Conservation (phyloP, 1,140 invertebrate species). For the Formica exsecta region DNA sequence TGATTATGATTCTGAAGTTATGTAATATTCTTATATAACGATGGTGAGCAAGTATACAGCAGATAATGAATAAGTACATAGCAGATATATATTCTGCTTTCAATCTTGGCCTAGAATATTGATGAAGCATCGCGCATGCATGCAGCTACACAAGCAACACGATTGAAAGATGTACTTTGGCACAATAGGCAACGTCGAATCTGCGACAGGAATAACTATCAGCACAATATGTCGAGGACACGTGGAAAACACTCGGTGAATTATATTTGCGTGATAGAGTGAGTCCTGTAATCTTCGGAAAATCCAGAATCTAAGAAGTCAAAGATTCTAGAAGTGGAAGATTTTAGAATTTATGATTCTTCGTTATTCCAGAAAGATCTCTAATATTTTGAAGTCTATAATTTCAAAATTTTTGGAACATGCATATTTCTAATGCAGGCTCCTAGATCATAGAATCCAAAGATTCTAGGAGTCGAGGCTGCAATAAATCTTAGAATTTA, state of each 20-base stretch:
- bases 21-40: slow-evolving; percentile 1
- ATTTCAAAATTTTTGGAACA: background rate
- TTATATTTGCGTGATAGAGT: slow-evolving; percentile 19
- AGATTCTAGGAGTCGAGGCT: background rate
- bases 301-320: background rate
- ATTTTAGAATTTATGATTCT: background rate
- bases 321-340: background rate
- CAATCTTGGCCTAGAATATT: slow-evolving; percentile 35
- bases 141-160: slow-evolving; percentile 50
- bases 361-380: background rate
- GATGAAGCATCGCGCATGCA: slow-evolving; percentile 50
- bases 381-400: slow-evolving; percentile 6
- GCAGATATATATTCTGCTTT: slow-evolving; percentile 1
- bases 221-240: slow-evolving; percentile 16
- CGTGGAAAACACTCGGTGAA: slow-evolving; percentile 24
- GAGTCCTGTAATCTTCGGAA: background rate
- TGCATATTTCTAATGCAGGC: background rate
- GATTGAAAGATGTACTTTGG: slow-evolving; percentile 45
- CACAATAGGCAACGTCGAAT: slow-evolving; percentile 48
- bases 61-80: background rate
- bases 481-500: background rate
- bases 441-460: background rate
- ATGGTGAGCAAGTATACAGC: background rate
- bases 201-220: slow-evolving; percentile 34
- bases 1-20: background rate